Evolutionary conservation across 1,140 invertebrate species (phyloP).

Genomic region (Penaeus chinensis): DNA sequence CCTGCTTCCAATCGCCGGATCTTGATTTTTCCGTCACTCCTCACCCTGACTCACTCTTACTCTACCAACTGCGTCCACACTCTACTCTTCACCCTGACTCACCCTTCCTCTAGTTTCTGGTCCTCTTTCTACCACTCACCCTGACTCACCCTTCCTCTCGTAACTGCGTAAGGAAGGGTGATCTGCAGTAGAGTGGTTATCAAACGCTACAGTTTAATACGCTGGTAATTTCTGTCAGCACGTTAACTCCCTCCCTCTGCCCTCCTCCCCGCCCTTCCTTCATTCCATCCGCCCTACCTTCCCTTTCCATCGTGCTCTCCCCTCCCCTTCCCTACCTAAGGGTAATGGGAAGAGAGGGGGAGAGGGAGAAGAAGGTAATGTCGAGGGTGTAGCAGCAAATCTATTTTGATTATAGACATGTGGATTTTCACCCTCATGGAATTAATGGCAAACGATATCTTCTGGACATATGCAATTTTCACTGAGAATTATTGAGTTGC

Average conservation of each 20-base stretch:
- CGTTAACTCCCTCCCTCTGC: background rate
- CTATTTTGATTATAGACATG: background rate
- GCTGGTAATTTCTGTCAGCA: background rate
- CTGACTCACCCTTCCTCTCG: too few species aligned
- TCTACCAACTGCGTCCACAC: too few species aligned
- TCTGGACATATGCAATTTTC: too few species aligned
- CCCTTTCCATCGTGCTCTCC: slow-evolving; percentile 3
- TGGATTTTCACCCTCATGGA: too few species aligned
- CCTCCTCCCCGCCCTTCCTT: background rate
- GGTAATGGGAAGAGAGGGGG: slow-evolving; percentile 3
- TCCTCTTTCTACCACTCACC: too few species aligned
- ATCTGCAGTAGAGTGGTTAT: too few species aligned
- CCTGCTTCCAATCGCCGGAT: background rate
- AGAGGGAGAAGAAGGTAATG: slow-evolving; percentile 5
- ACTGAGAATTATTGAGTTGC: too few species aligned
- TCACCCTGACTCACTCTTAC: background rate
- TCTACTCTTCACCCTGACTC: too few species aligned
- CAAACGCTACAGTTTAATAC: background rate
- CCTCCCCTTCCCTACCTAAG: background rate
- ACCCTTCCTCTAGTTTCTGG: too few species aligned
- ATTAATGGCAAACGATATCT: background rate
- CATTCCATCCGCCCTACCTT: slow-evolving; percentile 6
- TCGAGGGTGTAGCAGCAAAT: background rate
- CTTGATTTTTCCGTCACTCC: background rate
- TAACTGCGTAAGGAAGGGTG: too few species aligned